These are phyloP conservation scores for Lycopodina hypogea DNA, from an alignment of 37 sponge, comb jelly and placozoan genomes.

Conservation along the genomic window DNA sequence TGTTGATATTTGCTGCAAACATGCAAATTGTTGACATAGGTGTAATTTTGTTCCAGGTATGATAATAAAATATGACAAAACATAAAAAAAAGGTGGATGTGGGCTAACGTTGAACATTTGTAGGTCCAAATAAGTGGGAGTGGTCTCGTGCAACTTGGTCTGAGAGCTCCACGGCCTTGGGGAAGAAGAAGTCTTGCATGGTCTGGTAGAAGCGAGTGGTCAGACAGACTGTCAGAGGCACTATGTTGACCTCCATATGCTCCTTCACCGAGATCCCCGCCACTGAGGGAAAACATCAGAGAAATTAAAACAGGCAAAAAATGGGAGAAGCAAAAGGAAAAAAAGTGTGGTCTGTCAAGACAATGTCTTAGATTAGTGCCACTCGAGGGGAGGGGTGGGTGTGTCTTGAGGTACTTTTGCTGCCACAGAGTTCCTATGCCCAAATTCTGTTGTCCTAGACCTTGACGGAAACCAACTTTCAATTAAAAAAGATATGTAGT, in stretches of 20 bases:
- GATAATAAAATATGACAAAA: background rate
- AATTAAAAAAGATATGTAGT: too few relatives aligned
- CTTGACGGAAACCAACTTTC: too few relatives aligned
- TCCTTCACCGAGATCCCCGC: conserved; percentile 93
- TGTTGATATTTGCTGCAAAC: background rate
- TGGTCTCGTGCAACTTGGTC: conserved; percentile 47
- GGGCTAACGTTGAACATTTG: conserved; percentile 42
- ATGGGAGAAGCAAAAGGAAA: background rate
- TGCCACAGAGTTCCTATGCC: too few relatives aligned
- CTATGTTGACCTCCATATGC: conserved; percentile 91
- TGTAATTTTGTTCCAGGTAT: background rate
- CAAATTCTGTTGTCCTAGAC: too few relatives aligned
- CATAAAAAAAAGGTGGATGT: background rate
- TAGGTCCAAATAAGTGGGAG: conserved; percentile 52
- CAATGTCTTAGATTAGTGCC: background rate
- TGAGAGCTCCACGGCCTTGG: conserved; percentile 36
- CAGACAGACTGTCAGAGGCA: conserved; percentile 83
- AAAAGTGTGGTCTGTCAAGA: background rate
- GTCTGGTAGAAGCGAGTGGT: conserved; percentile 80
- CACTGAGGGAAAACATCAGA: conserved; percentile 43
- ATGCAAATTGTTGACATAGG: background rate
- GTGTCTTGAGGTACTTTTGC: too few relatives aligned
- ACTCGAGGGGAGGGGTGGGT: too few relatives aligned
- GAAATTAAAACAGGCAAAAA: background rate
- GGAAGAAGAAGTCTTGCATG: conserved; percentile 89